These are phyloP conservation scores for Sarcophaga rosellei DNA, from an alignment of 2,888 invertebrate species.

Conservation along the genomic window DNA sequence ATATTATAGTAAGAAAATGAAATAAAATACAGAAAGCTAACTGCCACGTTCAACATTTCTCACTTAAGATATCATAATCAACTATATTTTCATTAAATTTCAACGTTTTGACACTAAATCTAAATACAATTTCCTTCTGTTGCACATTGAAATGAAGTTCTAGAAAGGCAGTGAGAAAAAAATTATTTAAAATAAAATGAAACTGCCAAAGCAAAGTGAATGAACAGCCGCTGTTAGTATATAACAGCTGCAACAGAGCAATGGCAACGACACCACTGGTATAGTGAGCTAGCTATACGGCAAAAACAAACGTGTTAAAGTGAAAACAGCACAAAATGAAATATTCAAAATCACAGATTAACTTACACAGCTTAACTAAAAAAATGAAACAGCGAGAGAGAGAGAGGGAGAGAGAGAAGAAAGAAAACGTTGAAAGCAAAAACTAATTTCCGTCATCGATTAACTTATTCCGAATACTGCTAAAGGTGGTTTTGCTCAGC, in stretches of 20 bases:
- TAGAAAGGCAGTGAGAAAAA: slow-evolving; percentile 46
- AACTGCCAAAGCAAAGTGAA: slow-evolving; percentile 9
- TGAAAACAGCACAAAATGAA: slow-evolving; percentile 58
- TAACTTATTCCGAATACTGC: slow-evolving; percentile 69
- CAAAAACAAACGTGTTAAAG: slow-evolving; percentile 46
- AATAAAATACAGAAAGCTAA: no score
- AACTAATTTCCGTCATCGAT: slow-evolving; percentile 73
- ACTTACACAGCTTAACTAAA: slow-evolving; percentile 40
- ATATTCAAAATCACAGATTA: slow-evolving; percentile 64
- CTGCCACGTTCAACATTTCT: slow-evolving; percentile 6
- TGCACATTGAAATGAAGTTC: slow-evolving; percentile 24
- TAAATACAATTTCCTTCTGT: slow-evolving; percentile 65
- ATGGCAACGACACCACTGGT: neutral
- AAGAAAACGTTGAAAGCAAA: slow-evolving; percentile 68
- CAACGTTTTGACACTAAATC: slow-evolving; percentile 48
- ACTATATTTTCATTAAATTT: slow-evolving; percentile 37
- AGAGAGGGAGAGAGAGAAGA: no score
- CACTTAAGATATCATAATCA: slow-evolving; percentile 25
- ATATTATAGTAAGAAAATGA: no score
- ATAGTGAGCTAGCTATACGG: neutral
- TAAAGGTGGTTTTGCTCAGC: slow-evolving; percentile 49
- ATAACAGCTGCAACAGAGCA: neutral
- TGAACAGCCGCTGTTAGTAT: neutral
- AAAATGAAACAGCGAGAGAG: fast-evolving
- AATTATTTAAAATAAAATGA: slow-evolving; percentile 13